A percentile compares a stretch with the other conserved stretches of the same genome.
Evolutionary conservation across 1,140 invertebrate species (phyloP).

Genomic region (Eumeta japonica): DNA sequence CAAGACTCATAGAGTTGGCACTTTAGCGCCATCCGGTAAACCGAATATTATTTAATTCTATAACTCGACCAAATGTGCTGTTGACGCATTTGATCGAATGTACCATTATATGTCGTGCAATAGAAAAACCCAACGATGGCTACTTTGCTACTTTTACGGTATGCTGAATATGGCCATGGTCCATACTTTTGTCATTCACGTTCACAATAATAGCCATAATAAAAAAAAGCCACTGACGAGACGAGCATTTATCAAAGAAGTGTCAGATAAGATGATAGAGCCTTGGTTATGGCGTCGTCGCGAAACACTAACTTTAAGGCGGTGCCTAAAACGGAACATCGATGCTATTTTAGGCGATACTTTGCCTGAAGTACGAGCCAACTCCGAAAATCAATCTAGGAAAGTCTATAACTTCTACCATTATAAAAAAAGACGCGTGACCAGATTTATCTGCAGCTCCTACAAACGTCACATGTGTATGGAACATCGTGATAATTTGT

Average conservation of each 20-base stretch:
- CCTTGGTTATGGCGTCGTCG: not conserved
- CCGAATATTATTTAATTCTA: constrained; percentile 41
- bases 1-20: not conserved
- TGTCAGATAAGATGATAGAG: constrained; percentile 1
- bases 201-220: constrained; percentile 4
- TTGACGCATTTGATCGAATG: constrained; percentile 47
- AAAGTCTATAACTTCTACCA: not conserved
- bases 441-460: constrained; percentile 7
- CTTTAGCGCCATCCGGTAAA: constrained; percentile 15
- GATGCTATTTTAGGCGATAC: constrained; percentile 1
- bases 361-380: not conserved
- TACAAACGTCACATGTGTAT: constrained; percentile 6
- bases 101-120: constrained; percentile 20
- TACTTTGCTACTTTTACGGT: constrained; percentile 12
- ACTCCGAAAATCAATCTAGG: not conserved
- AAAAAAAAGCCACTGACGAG: constrained; percentile 1
- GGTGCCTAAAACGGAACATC: constrained; percentile 1
- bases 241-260: not conserved
- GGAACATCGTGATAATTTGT: constrained; percentile 6
- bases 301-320: constrained; percentile 1
- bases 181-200: constrained; percentile 9
- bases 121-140: constrained; percentile 31
- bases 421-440: constrained; percentile 6
- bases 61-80: constrained; percentile 46
- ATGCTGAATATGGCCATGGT: constrained; percentile 11